Evolutionary conservation across 2,113 vertebrate species (phyloP).

Genomic region (Canis aureus): DNA sequence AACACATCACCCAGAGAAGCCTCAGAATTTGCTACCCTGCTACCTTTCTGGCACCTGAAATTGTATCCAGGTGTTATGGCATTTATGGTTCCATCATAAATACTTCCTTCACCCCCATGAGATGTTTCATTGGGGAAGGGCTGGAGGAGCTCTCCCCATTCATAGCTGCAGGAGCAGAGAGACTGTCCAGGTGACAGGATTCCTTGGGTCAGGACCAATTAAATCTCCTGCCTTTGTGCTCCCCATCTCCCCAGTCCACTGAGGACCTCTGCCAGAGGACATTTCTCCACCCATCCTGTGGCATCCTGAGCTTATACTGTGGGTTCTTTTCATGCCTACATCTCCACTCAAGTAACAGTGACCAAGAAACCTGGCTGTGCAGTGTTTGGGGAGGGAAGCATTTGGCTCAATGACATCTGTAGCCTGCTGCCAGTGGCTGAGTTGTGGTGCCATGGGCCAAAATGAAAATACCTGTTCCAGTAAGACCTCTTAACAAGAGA

Average conservation of each 20-base stretch:
- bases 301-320: neutral
- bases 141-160: rapidly evolving
- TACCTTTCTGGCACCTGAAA: neutral
- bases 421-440: neutral
- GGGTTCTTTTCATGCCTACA: neutral
- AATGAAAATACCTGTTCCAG: neutral
- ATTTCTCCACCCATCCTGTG: rapidly evolving
- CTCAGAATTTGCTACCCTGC: neutral
- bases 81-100: neutral
- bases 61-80: neutral
- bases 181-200: neutral
- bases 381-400: neutral
- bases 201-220: neutral
- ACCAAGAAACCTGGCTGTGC: neutral
- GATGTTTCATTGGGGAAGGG: neutral
- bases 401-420: neutral
- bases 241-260: neutral
- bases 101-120: neutral
- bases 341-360: neutral
- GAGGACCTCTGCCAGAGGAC: neutral
- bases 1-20: neutral
- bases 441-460: neutral
- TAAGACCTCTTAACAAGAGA: constrained; percentile 41
- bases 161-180: neutral
- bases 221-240: neutral